A percentile compares a stretch with the other conserved stretches of the same genome.
phyloP scores from a whole-genome alignment of 2,888 invertebrate genomes.

The Drosophila atripex region DNA sequence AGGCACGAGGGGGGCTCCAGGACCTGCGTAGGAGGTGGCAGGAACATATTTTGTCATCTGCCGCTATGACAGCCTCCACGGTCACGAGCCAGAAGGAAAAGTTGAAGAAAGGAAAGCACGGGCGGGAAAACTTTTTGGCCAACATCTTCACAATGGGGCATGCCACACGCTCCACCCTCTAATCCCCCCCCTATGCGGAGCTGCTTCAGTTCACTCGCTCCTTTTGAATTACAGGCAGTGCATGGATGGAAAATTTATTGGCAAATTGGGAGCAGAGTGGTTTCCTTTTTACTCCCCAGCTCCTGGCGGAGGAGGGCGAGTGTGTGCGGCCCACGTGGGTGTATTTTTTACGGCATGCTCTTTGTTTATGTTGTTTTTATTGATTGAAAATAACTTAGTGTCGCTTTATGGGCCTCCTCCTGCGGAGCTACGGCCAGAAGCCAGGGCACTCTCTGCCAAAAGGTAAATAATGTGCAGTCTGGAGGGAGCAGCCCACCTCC shows the following conservation, averaged over 20 bases:
- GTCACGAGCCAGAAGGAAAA: slow-evolving; percentile 14
- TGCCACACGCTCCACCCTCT: slow-evolving; percentile 11
- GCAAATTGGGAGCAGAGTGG: slow-evolving; percentile 76
- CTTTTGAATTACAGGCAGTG: slow-evolving; percentile 69
- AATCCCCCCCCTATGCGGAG: no score
- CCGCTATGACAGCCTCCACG: slow-evolving; percentile 33
- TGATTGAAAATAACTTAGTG: slow-evolving; percentile 78
- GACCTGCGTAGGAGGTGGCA: background rate
- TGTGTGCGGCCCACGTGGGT: slow-evolving; percentile 56
- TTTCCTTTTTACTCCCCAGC: slow-evolving; percentile 51
- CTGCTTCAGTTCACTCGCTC: slow-evolving; percentile 36
- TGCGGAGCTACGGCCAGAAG: slow-evolving; percentile 45
- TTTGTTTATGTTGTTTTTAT: slow-evolving; percentile 77
- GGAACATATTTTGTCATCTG: slow-evolving; percentile 41
- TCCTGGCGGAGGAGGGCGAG: background rate
- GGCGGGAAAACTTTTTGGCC: slow-evolving; percentile 31
- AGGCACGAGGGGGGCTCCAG: slow-evolving; percentile 17
- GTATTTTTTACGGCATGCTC: slow-evolving; percentile 71
- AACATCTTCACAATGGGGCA: slow-evolving; percentile 24
- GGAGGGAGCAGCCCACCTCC: background rate
- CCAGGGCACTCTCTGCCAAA: slow-evolving; percentile 68
- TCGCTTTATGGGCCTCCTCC: slow-evolving; percentile 62
- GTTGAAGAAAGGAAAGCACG: slow-evolving; percentile 10
- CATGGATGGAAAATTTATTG: slow-evolving; percentile 75
- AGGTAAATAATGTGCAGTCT: slow-evolving; percentile 67